Evolutionary conservation across 2,888 invertebrate genomes (phyloP).

Genomic region (Eristalis arbustorum): DNA sequence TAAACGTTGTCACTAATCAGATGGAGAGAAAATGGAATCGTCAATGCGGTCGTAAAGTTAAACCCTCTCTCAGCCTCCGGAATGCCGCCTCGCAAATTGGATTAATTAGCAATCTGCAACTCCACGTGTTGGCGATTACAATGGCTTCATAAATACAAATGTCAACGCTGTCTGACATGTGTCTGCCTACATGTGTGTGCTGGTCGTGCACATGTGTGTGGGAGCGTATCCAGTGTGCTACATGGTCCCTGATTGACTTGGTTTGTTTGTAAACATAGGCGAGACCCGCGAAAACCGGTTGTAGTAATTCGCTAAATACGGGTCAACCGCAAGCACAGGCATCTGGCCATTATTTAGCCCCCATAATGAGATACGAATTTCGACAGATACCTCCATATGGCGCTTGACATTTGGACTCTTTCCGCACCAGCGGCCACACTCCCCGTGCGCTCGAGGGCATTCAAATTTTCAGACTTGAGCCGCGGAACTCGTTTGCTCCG

Average conservation of each 20-base stretch:
- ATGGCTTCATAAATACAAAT: constrained; percentile 9
- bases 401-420: constrained; percentile 10
- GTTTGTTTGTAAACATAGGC: background rate
- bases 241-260: background rate
- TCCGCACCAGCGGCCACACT: constrained; percentile 24
- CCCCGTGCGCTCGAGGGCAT: constrained; percentile 2
- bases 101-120: constrained; percentile 19
- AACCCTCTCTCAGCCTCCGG: background rate
- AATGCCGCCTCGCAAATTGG: background rate
- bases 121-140: constrained; percentile 26
- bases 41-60: background rate
- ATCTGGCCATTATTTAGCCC: background rate
- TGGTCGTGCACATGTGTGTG: background rate
- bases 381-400: background rate
- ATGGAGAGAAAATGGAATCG: background rate
- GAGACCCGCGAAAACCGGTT: background rate
- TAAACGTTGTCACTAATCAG: background rate
- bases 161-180: background rate
- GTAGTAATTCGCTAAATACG: background rate
- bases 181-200: constrained; percentile 2
- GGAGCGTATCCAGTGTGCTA: background rate
- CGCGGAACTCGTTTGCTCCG: background rate
- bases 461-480: constrained; percentile 3
- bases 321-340: background rate
- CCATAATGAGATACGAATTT: background rate